Conservation (phyloP, 2,888 invertebrate genomes). For the Sarcophaga carnaria region DNA sequence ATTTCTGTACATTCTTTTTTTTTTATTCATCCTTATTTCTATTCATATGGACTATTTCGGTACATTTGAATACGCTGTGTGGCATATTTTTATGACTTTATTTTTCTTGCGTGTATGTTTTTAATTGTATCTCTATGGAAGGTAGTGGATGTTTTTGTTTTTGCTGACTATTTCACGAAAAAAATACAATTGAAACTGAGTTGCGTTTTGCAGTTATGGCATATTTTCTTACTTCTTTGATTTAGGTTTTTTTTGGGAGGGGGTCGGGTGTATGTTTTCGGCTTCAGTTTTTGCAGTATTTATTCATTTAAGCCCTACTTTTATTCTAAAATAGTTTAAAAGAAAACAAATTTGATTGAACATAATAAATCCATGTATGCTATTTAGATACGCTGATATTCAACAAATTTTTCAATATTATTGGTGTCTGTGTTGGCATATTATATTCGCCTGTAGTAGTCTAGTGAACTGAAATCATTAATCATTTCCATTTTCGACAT, state of each 20-base stretch:
- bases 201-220: constrained; percentile 27
- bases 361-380: too few species aligned
- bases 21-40: not conserved
- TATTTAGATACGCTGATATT: too few species aligned
- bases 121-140: not conserved
- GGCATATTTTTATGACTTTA: constrained; percentile 30
- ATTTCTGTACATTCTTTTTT: too few species aligned
- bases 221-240: not conserved
- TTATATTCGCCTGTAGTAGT: constrained; percentile 20
- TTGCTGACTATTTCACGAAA: not conserved
- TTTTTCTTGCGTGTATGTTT: not conserved
- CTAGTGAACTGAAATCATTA: constrained; percentile 50
- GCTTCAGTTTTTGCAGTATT: not conserved
- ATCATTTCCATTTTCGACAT: constrained; percentile 14
- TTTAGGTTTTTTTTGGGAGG: not conserved
- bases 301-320: too few species aligned
- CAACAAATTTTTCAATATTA: too few species aligned
- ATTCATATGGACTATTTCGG: not conserved
- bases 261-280: too few species aligned
- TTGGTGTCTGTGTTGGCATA: not conserved
- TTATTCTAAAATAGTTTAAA: too few species aligned
- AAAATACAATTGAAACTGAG: constrained; percentile 7
- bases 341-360: too few species aligned
- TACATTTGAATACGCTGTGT: not conserved
- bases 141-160: not conserved